Percentiles rank a stretch among this genome's conserved stretches.
These are phyloP conservation scores for Coenonympha arcania DNA, from an alignment of 2,888 invertebrate species.

Conservation along the genomic window DNA sequence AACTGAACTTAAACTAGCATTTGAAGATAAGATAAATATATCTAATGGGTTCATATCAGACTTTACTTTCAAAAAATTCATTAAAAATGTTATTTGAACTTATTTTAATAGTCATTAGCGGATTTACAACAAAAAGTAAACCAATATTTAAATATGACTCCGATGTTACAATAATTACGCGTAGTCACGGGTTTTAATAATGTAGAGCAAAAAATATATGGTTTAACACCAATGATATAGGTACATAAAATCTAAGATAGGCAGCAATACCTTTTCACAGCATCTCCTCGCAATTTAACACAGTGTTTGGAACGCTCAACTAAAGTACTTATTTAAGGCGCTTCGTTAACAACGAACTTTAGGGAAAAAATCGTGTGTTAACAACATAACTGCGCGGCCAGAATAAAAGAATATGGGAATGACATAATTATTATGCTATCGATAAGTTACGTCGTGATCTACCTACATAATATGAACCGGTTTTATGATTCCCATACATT, in stretches of 20 bases:
- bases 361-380: no score
- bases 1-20: neutral
- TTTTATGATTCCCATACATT: no score
- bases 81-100: constrained; percentile 1
- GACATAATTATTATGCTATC: no score
- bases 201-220: constrained; percentile 3
- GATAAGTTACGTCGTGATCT: no score
- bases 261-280: no score
- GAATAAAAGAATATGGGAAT: no score
- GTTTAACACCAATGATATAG: neutral
- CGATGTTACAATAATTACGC: constrained; percentile 3
- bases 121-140: neutral
- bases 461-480: no score
- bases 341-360: no score
- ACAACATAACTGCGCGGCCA: no score
- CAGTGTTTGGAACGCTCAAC: no score
- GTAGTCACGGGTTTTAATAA: constrained; percentile 9
- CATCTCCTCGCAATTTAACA: no score
- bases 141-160: constrained; percentile 5
- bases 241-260: neutral
- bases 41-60: neutral
- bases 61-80: constrained; percentile 5
- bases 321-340: no score
- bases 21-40: neutral
- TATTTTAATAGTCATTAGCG: constrained; percentile 4